Base-by-base conservation (phyloP, 2,797 vertebrate genomes). In the Gallinago nigripennis region DNA sequence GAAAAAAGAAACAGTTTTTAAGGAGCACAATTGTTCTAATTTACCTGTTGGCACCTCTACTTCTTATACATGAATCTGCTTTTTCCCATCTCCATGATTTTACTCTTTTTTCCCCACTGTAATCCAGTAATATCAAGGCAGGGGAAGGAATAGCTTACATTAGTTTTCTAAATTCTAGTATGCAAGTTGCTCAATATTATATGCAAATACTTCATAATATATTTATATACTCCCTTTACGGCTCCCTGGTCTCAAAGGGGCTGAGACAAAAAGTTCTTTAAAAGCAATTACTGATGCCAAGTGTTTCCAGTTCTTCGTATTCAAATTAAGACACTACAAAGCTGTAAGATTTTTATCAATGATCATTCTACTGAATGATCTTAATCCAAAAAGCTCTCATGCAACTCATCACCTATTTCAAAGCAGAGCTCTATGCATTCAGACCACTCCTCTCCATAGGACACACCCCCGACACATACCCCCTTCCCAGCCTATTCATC, bases 391-490 rank as follows among this genome's bases (percentile, higher is more conserved):
- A 56, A 53, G 50, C 28, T 56, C 79, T 82, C 53, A 64, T 17
- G 9, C 28, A 63, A 50, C 58, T 72, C 45, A 35, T 61, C 41
- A 86, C 27, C 21, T 72, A 3, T 31, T 71, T 60, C 31, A 57
- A 76, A 76, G 63, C 45, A 82, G 21, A 84, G 58, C 13, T 84
- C 70, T 45, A 18, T 5, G 7, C 24, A 43, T n/a, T 51, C 18
- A 35, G 48, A 61, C 12, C 16, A 4, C 6, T 54, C 31, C 54
- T 58, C 31, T 72, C 31, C 3, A 18, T 2, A n/a, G 35, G 8
- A 48, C 0, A 3, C 9, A 3, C 2, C 65, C 9, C 9, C 8
- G 4, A 48, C 41, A 7, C 1, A 0, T 2, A 16, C 16, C 16
- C 15, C 12, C 21, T n/a, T 82, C 39, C 64, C 73, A 53, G 12